Conservation (phyloP, 2,888 invertebrate genomes). For the Marronus borbonicus region DNA sequence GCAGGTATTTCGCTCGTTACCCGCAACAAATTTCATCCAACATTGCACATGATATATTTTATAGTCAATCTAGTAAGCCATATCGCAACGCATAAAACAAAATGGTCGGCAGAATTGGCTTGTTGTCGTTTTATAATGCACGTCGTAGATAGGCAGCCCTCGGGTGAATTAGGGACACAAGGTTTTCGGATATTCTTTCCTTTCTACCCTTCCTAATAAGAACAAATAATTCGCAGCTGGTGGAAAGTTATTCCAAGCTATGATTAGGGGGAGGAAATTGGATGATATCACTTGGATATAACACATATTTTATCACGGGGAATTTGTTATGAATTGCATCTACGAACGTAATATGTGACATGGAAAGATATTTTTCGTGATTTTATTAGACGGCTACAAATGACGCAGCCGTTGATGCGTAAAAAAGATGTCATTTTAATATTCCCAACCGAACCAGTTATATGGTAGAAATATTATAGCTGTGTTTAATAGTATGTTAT, state of each 20-base stretch:
- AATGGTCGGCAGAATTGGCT: constrained; percentile 60
- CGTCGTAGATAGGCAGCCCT: constrained; percentile 26
- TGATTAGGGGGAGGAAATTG: constrained; percentile 8
- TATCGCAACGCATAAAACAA: constrained; percentile 62
- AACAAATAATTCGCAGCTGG: constrained; percentile 32
- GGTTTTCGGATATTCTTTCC: constrained; percentile 24
- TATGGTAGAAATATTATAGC: too few relatives aligned
- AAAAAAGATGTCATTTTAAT: too few relatives aligned
- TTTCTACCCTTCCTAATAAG: constrained; percentile 21
- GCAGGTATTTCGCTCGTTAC: constrained; percentile 52
- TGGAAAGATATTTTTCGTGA: too few relatives aligned
- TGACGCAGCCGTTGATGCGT: too few relatives aligned
- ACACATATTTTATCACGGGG: constrained; percentile 13
- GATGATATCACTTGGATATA: constrained; percentile 7
- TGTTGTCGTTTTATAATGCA: constrained; percentile 57
- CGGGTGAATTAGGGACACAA: constrained; percentile 28
- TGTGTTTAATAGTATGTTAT: too few relatives aligned
- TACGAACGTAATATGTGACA: too few relatives aligned
- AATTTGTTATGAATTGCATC: constrained; percentile 15
- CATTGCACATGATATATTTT: constrained; percentile 62
- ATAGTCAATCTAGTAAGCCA: constrained; percentile 61
- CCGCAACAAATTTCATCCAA: constrained; percentile 58
- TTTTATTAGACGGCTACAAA: too few relatives aligned
- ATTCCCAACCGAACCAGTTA: too few relatives aligned
- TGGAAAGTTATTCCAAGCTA: constrained; percentile 2